These are phyloP conservation scores for Strigops habroptila DNA, from an alignment of 2,113 vertebrate genomes.

Conservation along the genomic window DNA sequence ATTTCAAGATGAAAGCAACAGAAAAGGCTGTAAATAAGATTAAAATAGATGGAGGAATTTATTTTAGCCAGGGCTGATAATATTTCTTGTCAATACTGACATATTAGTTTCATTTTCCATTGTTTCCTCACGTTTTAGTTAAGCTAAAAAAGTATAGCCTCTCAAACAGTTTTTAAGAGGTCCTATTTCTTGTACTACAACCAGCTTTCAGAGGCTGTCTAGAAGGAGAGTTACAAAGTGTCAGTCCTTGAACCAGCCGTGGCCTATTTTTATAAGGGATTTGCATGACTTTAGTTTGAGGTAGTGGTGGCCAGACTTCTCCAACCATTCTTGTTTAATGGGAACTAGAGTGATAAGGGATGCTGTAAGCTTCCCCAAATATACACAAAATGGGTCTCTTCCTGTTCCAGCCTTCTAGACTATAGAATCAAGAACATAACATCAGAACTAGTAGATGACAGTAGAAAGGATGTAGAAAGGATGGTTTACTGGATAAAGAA, in stretches of 20 bases:
- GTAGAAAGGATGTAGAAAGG: neutral
- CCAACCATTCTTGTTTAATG: neutral
- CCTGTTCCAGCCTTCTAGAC: neutral
- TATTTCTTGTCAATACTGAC: constrained; percentile 29
- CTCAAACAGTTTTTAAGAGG: neutral
- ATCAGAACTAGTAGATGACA: neutral
- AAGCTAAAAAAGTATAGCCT: neutral
- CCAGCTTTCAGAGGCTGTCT: neutral
- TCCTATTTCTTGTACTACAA: neutral
- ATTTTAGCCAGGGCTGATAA: neutral
- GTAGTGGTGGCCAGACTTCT: neutral
- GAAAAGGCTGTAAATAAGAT: constrained; percentile 1
- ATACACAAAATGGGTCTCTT: neutral
- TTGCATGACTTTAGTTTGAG: neutral
- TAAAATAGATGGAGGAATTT: neutral
- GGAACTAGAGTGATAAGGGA: neutral
- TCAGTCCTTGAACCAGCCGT: neutral
- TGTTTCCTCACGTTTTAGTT: constrained; percentile 2
- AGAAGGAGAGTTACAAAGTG: neutral
- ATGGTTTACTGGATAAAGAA: neutral
- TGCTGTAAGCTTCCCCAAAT: neutral
- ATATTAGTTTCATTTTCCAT: constrained; percentile 18
- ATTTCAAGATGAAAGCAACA: neutral
- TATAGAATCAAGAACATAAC: neutral
- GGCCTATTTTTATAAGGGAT: neutral